Base-by-base conservation (phyloP, 2,113 vertebrate genomes). In the Equus przewalskii region DNA sequence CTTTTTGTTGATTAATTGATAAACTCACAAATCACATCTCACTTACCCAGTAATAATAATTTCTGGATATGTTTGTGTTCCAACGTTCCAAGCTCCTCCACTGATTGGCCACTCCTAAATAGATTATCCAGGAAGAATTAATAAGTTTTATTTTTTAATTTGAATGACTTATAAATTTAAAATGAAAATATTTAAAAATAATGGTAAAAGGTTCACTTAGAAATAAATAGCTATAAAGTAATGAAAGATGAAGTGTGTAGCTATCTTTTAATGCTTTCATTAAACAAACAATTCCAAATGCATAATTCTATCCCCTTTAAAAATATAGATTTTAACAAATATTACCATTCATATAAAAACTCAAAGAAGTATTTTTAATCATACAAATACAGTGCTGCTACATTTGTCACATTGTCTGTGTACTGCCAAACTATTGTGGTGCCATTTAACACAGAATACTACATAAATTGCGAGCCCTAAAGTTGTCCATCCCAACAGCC, bases 41-140 rank as follows among this genome's bases (percentile, higher is more conserved):
- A 98, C 99, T 99, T 98, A 99, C 99, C 99, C 99, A 93, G 99
- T 99, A 97, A 99, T 99, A 97, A 99, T 99, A 97, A 99, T 99
- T 98, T 99, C 99, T 58, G 99, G 99, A 98, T 99, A 99, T 51
- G 99, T 99, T 96, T 99, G 99, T 62, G 99, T 99, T 93, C 99
- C 99, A 41, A 99, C 98, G 18, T 99, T 99, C 99, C 99, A 99
- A 1, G 99, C 99, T 88, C 99, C 99, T 94, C 99, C 99, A 97
- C 97, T 99, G 96, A 99, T 91, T 58, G 99, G 99, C 99, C 99
- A 99, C 95, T 99, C 99, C 99, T 99, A 98, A 98, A 97, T 5
- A 98, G 12, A 98, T 98, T 11, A 36, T 90, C 3, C 90, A 91
- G 46, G 81, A 44, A 91, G 73, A 49, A 91, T 72, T 97, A 60